Conservation (phyloP, 1,140 invertebrate species). For the Ceratoteleas bidentatus region DNA sequence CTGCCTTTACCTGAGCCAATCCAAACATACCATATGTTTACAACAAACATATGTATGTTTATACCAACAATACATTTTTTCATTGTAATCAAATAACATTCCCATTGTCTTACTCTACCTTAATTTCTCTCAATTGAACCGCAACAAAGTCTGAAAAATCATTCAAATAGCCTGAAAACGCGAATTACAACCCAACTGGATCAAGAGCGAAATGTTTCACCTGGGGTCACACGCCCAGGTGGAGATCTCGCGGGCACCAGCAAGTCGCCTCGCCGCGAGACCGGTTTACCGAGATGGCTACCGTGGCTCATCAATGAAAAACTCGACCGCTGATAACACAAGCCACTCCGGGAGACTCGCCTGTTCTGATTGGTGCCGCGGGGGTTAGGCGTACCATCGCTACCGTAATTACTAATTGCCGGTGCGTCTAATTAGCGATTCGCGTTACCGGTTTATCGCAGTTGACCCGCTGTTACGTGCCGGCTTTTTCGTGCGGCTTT, state of each 20-base stretch:
- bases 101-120: too few relatives aligned
- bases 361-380: slow-evolving; percentile 57
- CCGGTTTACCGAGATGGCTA: slow-evolving; percentile 70
- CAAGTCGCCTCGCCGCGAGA: slow-evolving; percentile 32
- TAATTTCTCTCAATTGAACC: too few relatives aligned
- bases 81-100: too few relatives aligned
- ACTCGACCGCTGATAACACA: slow-evolving; percentile 73
- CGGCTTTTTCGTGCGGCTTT: slow-evolving; percentile 56
- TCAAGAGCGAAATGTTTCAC: slow-evolving; percentile 25
- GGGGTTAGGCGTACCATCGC: slow-evolving; percentile 56
- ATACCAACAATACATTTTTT: too few relatives aligned
- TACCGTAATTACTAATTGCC: slow-evolving; percentile 77
- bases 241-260: slow-evolving; percentile 22
- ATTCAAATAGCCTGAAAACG: not conserved
- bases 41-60: too few relatives aligned
- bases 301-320: slow-evolving; percentile 74
- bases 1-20: too few relatives aligned
- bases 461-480: slow-evolving; percentile 60
- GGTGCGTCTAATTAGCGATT: slow-evolving; percentile 74
- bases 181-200: slow-evolving; percentile 19
- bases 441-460: slow-evolving; percentile 67
- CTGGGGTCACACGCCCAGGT: slow-evolving; percentile 52
- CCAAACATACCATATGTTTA: too few relatives aligned
- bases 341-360: slow-evolving; percentile 36
- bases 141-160: too few relatives aligned